Percentiles rank a stretch among this genome's conserved stretches.
Conservation (phyloP, 2,888 invertebrate species). For the Abrostola tripartita region DNA sequence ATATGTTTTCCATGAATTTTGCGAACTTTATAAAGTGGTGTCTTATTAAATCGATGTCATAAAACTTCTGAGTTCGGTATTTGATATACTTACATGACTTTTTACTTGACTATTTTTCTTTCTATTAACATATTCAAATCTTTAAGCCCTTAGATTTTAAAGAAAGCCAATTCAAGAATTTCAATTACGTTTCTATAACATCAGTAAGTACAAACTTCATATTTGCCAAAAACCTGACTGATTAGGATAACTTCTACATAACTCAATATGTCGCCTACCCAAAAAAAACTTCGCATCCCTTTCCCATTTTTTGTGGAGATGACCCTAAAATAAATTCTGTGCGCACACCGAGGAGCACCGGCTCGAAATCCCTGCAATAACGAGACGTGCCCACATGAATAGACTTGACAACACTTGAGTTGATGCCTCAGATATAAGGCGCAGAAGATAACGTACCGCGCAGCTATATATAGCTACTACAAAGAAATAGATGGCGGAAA, state of each 20-base stretch:
- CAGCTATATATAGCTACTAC: conserved; percentile 34
- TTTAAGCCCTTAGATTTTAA: too few relatives aligned
- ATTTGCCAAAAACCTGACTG: neutral
- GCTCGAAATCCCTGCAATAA: conserved; percentile 50
- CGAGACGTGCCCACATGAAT: conserved; percentile 68
- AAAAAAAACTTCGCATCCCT: conserved; percentile 29
- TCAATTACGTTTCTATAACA: too few relatives aligned
- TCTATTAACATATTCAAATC: too few relatives aligned
- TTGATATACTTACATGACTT: too few relatives aligned
- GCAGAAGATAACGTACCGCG: conserved; percentile 44
- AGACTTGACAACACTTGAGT: conserved; percentile 63
- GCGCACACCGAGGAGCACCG: conserved; percentile 32
- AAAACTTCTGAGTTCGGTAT: too few relatives aligned
- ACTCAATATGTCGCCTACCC: conserved; percentile 22
- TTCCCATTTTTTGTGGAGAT: conserved; percentile 35
- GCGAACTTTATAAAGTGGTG: too few relatives aligned
- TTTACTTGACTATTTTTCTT: too few relatives aligned
- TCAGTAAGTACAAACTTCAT: too few relatives aligned
- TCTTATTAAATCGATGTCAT: too few relatives aligned
- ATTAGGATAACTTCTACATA: conserved; percentile 14
- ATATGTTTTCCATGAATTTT: too few relatives aligned
- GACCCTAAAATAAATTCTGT: conserved; percentile 46
- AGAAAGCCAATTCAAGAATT: too few relatives aligned
- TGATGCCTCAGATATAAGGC: conserved; percentile 50
- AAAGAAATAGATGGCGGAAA: conserved; percentile 21